Evolutionary conservation across 2,888 invertebrate species (phyloP).

Genomic region (Agrochola lychnidis): DNA sequence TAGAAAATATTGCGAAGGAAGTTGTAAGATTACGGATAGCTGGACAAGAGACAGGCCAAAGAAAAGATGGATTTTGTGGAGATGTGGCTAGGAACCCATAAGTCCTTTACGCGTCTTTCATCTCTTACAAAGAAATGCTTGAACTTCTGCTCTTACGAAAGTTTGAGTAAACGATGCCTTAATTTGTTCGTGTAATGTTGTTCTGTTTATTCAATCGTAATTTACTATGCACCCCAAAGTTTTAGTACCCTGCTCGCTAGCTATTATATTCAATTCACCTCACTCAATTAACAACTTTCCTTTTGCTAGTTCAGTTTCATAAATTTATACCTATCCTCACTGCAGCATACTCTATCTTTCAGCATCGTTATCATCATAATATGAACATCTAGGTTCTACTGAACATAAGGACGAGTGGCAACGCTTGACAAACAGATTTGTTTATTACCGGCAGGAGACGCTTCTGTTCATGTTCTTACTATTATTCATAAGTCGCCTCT

Average conservation of each 20-base stretch:
- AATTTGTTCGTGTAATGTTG: not conserved
- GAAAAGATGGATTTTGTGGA: not conserved
- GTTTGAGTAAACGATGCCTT: not conserved
- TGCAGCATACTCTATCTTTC: not conserved
- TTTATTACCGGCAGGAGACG: not conserved
- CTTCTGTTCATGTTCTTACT: not conserved
- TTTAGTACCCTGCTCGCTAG: not conserved
- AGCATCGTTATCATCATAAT: not conserved
- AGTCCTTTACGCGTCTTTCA: not conserved
- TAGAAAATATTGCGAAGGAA: not conserved
- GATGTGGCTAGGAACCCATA: too few relatives aligned
- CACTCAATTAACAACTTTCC: slow-evolving; percentile 42
- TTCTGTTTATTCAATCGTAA: slow-evolving; percentile 31
- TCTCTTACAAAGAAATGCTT: not conserved
- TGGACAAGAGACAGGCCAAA: not conserved
- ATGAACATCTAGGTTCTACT: not conserved
- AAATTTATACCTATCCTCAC: not conserved
- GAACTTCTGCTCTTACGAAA: not conserved
- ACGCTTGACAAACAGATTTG: not conserved
- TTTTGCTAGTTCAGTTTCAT: slow-evolving; percentile 19
- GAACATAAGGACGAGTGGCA: not conserved
- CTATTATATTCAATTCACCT: slow-evolving; percentile 21
- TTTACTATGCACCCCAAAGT: slow-evolving; percentile 26
- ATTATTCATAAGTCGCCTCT: not conserved
- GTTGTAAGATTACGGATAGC: too few relatives aligned